Conservation (phyloP, 2,113 vertebrate genomes). For the Theristicus caerulescens region DNA sequence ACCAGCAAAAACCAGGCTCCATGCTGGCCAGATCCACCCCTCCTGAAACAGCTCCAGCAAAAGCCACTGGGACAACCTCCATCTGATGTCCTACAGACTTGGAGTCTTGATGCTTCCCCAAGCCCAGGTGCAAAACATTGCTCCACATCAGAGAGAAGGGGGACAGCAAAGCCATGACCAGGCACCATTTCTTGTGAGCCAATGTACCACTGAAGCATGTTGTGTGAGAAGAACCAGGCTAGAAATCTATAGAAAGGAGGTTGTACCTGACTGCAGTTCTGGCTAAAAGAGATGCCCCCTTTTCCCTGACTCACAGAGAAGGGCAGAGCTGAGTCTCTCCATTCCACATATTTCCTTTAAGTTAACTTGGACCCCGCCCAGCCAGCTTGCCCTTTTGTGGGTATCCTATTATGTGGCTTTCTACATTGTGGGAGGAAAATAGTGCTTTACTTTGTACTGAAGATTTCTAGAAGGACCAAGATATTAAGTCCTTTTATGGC, state of each 20-base stretch:
- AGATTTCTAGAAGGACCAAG: not conserved
- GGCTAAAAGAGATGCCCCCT: not conserved
- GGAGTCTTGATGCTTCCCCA: not conserved
- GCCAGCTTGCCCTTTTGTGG: not conserved
- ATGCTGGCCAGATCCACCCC: not conserved
- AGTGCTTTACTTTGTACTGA: not conserved
- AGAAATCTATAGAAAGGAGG: not conserved
- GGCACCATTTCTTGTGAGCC: not conserved
- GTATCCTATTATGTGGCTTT: not conserved
- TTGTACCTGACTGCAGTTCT: not conserved
- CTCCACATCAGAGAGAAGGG: not conserved
- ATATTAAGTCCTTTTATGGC: not conserved
- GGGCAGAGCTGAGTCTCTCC: not conserved
- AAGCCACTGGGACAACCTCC: not conserved
- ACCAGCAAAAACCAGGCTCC: not conserved
- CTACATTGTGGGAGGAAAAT: not conserved
- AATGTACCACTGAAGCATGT: rapidly evolving
- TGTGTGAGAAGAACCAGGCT: not conserved
- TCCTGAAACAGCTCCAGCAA: not conserved
- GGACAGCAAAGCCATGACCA: not conserved
- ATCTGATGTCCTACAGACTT: not conserved
- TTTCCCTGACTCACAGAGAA: not conserved
- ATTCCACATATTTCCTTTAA: not conserved
- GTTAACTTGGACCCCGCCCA: not conserved
- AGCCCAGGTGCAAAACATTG: not conserved